A percentile compares a stretch with the other conserved stretches of the same genome.
Conservation (phyloP, 2,888 invertebrate species). For the Helicoverpa assulta region DNA sequence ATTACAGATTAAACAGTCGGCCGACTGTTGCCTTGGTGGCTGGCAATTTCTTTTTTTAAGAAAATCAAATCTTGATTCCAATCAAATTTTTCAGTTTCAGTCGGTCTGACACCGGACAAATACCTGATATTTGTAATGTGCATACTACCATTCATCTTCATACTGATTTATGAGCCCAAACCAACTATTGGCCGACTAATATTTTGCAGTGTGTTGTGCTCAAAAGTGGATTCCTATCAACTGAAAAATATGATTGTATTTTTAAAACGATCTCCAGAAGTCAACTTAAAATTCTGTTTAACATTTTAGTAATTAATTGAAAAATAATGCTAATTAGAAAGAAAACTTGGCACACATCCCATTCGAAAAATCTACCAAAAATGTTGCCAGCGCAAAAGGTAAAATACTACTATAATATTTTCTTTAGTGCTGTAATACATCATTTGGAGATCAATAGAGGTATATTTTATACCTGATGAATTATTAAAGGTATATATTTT, state of each 20-base stretch:
- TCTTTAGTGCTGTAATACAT: slow-evolving; percentile 22
- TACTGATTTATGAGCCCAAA: no score
- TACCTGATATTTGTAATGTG: no score
- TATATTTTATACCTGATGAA: slow-evolving; percentile 36
- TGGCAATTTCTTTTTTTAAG: no score
- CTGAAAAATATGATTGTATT: neutral
- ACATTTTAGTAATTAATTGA: neutral
- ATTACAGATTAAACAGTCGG: no score
- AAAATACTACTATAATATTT: slow-evolving; percentile 11
- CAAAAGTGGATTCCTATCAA: neutral
- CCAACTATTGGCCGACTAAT: no score
- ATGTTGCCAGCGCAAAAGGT: slow-evolving; percentile 36
- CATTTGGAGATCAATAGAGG: slow-evolving; percentile 41
- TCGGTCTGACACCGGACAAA: no score
- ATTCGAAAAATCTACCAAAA: slow-evolving; percentile 3
- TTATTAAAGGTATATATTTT: slow-evolving; percentile 41
- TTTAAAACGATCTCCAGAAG: neutral
- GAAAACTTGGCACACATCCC: slow-evolving; percentile 17
- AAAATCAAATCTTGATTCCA: no score
- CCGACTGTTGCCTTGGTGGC: no score
- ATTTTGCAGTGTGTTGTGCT: neutral
- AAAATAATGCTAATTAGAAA: slow-evolving; percentile 11
- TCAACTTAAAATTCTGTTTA: neutral
- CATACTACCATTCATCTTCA: no score
- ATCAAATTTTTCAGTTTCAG: no score